Evolutionary conservation across 2,797 vertebrate genomes (phyloP), one percentile per base, ranked within the genome.

Genomic region (Chaunax sp.): DNA sequence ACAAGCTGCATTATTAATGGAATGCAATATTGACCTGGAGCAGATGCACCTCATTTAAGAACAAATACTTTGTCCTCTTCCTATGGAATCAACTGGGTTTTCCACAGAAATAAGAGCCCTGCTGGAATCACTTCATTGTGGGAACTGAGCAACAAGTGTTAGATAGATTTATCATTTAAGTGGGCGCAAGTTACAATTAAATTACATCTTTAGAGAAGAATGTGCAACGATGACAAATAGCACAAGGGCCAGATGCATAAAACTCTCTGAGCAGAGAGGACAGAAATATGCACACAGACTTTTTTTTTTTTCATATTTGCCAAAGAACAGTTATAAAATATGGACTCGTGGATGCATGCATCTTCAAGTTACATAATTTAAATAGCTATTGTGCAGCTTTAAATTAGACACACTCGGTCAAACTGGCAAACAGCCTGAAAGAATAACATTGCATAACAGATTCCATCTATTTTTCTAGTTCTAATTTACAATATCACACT

Each of bases 1-100:
- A 25, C 64, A 18, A 67, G 38, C 51, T 28, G 65, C 23, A 1
- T 66, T 20, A 77, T 73, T 64, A 58, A 73, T 45, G 63, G 54
- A 85, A 79, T 79, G 77, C 65, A 72, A 75, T 54, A 49, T 26
- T 72, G 43, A 60, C 61, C 40, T 41, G 38, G n/a, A 80, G 66
- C 33, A 7, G 55, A 76, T 78, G 77, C 57, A 60, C 44, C 68
- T 71, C 37, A 68, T 63, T 77, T 13, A 12, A 68, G 63, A 80
- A 69, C 65, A 22, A 54, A 67, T 61, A 33, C 18, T 41, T 56
- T 14, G 23, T 63, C 70, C 35, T 70, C 20, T 70, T 64, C 50
- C 67, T 55, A 45, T 51, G 45, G 15, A 73, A 64, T 55, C 54
- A 38, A 41, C 7, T 0, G 18, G 14, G 19, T 57, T 69, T 18